Conservation (phyloP, 2,888 invertebrate genomes). For the Poecilobothrus nobilitatus region DNA sequence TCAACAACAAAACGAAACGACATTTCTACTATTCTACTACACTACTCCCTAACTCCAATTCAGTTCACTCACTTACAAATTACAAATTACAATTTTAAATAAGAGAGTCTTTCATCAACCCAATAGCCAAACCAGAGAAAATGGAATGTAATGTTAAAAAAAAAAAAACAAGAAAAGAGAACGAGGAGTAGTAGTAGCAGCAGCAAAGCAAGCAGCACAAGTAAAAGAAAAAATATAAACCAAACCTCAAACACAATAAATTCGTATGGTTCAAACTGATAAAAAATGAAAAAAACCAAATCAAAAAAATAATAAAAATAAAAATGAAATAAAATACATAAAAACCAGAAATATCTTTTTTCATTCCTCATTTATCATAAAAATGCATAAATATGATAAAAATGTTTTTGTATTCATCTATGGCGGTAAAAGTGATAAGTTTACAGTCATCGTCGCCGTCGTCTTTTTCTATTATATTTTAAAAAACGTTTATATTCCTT, state of each 20-base stretch:
- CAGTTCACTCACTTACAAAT: too few relatives aligned
- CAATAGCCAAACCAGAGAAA: too few relatives aligned
- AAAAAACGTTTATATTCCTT: too few relatives aligned
- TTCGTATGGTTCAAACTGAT: slow-evolving; percentile 6
- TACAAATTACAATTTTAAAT: too few relatives aligned
- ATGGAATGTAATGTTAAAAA: too few relatives aligned
- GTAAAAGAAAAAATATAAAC: neutral
- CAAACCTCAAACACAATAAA: slow-evolving; percentile 6
- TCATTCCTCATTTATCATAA: slow-evolving; percentile 40
- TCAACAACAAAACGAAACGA: too few relatives aligned
- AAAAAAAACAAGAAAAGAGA: too few relatives aligned
- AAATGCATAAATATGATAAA: slow-evolving; percentile 38
- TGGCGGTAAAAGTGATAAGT: slow-evolving; percentile 6
- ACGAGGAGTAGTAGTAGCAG: neutral
- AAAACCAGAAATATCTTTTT: slow-evolving; percentile 23
- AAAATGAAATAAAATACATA: slow-evolving; percentile 22
- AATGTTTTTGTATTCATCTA: slow-evolving; percentile 22
- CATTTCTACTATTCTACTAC: too few relatives aligned
- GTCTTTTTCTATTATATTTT: neutral
- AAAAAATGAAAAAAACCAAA: slow-evolving; percentile 23
- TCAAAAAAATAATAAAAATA: slow-evolving; percentile 19
- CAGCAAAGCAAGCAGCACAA: neutral
- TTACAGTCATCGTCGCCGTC: slow-evolving; percentile 6
- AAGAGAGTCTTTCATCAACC: too few relatives aligned
- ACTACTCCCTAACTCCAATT: too few relatives aligned